Evolutionary conservation across 2,113 vertebrate genomes (phyloP).

Genomic region (Rhinoptilus africanus): DNA sequence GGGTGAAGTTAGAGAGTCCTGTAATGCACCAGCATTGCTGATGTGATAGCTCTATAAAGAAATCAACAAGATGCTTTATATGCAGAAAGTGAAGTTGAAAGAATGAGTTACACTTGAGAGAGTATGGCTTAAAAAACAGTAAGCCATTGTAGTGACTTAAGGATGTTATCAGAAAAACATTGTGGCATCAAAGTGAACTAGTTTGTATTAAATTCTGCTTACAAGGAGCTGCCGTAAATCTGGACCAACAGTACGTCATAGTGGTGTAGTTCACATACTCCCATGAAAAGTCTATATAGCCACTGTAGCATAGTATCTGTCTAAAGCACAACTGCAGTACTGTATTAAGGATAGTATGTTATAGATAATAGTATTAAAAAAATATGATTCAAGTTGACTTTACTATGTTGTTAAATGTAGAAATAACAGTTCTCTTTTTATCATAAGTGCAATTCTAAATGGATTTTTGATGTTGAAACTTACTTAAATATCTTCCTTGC

Average conservation of each 20-base stretch:
- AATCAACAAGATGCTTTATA: not conserved
- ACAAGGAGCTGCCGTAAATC: not conserved
- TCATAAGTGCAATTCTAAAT: not conserved
- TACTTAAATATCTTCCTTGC: not conserved
- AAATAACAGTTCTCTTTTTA: not conserved
- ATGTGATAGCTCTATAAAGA: not conserved
- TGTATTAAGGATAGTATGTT: not conserved
- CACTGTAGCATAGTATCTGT: not conserved
- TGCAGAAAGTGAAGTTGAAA: not conserved
- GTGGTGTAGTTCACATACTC: not conserved
- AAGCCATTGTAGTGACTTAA: not conserved
- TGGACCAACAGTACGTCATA: not conserved
- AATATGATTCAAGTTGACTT: not conserved
- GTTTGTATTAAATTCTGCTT: not conserved
- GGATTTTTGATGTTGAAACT: not conserved
- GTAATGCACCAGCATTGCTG: accelerated
- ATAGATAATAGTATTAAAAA: not conserved
- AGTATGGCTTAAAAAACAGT: not conserved
- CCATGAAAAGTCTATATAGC: not conserved
- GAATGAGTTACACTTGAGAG: not conserved
- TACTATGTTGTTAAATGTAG: not conserved
- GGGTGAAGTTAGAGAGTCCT: not conserved
- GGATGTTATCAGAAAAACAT: not conserved
- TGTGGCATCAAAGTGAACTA: not conserved
- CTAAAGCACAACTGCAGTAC: not conserved